Evolutionary conservation across 2,113 vertebrate genomes (phyloP), one percentile per base, ranked within the genome.

Genomic region (Mugil cephalus): DNA sequence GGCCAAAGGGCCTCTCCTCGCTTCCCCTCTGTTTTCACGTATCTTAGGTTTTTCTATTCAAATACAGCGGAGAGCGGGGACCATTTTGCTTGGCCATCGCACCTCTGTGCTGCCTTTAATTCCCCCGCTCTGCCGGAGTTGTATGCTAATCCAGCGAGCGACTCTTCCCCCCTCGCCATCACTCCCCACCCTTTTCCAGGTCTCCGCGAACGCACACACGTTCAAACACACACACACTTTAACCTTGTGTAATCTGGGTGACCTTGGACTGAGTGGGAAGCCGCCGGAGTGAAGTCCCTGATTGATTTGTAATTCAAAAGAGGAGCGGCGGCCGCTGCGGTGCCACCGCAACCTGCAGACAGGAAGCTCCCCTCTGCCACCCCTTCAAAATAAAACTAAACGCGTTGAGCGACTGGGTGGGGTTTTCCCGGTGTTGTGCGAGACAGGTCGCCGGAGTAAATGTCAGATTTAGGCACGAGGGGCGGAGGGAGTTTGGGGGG

Each of bases 271-370:
- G 71, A 94, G 95, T 94, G 94, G 93, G 93, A 93, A 94, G 93
- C 93, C 87, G 62, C 48, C 30, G 48, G 63, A 39, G 76, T 88
- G 85, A 76, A 69, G 62, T 65, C 93, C 91, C 92, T 84, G 93
- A 95, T 95, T 96, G 95, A 96, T 97, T 97, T 96, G 95, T 96
- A 95, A 96, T 96, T 95, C 94, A 95, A 94, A 96, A 95, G 80
- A 88, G 87, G 92, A 91, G 93, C 79, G 90, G 76, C 62, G 74
- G 69, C 50, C 70, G 93, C 93, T 89, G 51, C 58, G 42, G 45
- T 42, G 62, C 46, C 18, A 9, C 50, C 46, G 46, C 46, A 12
- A 2, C 47, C 48, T 24, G 24, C 56, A 11, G 17, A 60, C 38
- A 65, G 34, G 73, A 72, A 61, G 48, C 21, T 47, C 36, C 19